A percentile compares a stretch with the other conserved stretches of the same genome.
Conservation (phyloP, 2,888 invertebrate species). For the Syrista parreyssii region DNA sequence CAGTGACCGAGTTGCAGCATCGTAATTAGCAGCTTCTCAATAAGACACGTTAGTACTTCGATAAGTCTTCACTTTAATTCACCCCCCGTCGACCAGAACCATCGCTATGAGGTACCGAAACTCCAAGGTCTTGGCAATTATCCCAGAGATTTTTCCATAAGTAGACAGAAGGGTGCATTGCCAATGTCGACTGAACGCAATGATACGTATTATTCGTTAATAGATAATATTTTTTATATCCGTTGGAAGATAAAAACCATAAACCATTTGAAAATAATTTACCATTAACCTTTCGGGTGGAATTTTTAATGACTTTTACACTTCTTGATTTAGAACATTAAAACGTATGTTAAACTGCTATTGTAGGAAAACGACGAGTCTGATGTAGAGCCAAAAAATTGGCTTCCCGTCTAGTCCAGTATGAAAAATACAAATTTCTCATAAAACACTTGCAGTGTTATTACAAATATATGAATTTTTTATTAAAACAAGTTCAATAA, state of each 20-base stretch:
- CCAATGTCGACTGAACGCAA: not conserved
- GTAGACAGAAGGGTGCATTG: not conserved
- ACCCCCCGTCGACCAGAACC: constrained; percentile 40
- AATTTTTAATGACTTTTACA: too few relatives aligned
- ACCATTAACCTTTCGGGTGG: too few relatives aligned
- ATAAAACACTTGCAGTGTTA: too few relatives aligned
- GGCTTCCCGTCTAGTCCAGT: too few relatives aligned
- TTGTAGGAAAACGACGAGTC: too few relatives aligned
- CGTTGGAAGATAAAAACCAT: not conserved
- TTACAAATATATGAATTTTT: too few relatives aligned
- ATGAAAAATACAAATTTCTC: too few relatives aligned
- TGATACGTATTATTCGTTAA: not conserved
- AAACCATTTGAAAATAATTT: not conserved
- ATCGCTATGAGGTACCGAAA: not conserved
- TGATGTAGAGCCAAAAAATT: too few relatives aligned
- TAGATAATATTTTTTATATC: not conserved
- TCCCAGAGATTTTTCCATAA: not conserved
- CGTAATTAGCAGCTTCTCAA: not conserved
- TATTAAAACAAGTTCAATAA: too few relatives aligned
- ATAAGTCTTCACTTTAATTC: constrained; percentile 52
- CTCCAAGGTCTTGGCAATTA: not conserved
- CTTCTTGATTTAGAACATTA: too few relatives aligned
- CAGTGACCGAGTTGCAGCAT: not conserved
- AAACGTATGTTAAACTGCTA: too few relatives aligned
- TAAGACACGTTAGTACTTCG: constrained; percentile 11